These are phyloP conservation scores for Tragelaphus oryx DNA, from an alignment of 2,797 vertebrate species.

Conservation along the genomic window DNA sequence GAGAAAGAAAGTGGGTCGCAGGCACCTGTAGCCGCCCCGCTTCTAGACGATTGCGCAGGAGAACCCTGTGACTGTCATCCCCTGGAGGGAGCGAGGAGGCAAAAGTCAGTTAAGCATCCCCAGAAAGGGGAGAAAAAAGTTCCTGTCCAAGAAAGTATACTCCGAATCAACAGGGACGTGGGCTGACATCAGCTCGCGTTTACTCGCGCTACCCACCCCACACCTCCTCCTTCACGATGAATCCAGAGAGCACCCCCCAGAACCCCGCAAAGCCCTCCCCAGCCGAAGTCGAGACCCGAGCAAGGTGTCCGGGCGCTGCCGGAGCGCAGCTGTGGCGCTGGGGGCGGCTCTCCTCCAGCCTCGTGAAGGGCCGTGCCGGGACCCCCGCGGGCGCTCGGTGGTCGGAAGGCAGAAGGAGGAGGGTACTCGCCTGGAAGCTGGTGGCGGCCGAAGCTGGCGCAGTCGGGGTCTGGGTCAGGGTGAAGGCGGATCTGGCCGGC, in stretches of 20 bases:
- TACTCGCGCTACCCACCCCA: background rate
- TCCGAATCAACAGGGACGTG: background rate
- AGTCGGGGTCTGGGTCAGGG: background rate
- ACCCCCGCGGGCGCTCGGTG: background rate
- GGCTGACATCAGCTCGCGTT: background rate
- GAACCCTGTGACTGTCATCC: background rate
- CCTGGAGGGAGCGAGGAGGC: background rate
- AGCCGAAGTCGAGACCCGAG: background rate
- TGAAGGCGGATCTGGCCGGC: background rate
- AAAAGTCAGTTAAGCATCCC: background rate
- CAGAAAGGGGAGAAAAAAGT: too few species aligned
- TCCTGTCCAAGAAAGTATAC: background rate
- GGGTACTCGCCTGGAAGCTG: slow-evolving; percentile 62
- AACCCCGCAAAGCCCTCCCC: background rate
- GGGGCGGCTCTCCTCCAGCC: background rate
- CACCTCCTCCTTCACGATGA: background rate
- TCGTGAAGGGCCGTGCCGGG: background rate
- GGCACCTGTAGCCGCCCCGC: background rate
- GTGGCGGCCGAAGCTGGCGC: background rate
- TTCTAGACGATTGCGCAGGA: background rate
- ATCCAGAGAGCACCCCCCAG: background rate
- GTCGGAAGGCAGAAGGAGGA: too few species aligned
- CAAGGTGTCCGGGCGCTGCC: background rate
- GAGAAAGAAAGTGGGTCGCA: background rate
- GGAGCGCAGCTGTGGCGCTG: background rate